These are phyloP conservation scores for Mesembrinibis cayennensis DNA, from an alignment of 2,113 vertebrate genomes.

Conservation along the genomic window DNA sequence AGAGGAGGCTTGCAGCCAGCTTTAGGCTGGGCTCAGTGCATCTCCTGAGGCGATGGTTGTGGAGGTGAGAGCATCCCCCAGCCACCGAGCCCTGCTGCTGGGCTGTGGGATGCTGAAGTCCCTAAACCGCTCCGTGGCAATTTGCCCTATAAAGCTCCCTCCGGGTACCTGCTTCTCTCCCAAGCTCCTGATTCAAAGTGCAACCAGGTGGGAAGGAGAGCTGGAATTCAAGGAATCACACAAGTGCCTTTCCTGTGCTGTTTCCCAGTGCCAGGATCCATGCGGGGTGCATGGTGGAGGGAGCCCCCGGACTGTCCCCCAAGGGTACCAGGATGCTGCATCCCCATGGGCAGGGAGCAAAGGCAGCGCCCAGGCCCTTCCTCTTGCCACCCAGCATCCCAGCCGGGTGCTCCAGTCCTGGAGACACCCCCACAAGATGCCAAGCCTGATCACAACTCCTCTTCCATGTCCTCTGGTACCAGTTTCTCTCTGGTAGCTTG, in stretches of 20 bases:
- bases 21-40: not conserved
- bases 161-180: not conserved
- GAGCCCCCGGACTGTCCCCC: not conserved
- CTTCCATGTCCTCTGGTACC: not conserved
- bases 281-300: no score
- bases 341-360: not conserved
- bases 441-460: not conserved
- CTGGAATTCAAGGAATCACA: not conserved
- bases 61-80: rapidly evolving
- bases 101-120: not conserved
- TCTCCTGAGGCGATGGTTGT: rapidly evolving
- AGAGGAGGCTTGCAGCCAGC: not conserved
- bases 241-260: not conserved
- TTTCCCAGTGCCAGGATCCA: not conserved
- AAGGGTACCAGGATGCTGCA: not conserved
- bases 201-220: not conserved
- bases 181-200: not conserved
- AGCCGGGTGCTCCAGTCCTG: not conserved
- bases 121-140: not conserved
- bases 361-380: not conserved
- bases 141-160: not conserved
- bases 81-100: not conserved
- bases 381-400: not conserved
- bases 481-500: not conserved
- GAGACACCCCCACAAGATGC: not conserved